A percentile compares a stretch with the other conserved stretches of the same genome.
phyloP scores from a whole-genome alignment of 2,888 invertebrate species.

The Candidula unifasciata region DNA sequence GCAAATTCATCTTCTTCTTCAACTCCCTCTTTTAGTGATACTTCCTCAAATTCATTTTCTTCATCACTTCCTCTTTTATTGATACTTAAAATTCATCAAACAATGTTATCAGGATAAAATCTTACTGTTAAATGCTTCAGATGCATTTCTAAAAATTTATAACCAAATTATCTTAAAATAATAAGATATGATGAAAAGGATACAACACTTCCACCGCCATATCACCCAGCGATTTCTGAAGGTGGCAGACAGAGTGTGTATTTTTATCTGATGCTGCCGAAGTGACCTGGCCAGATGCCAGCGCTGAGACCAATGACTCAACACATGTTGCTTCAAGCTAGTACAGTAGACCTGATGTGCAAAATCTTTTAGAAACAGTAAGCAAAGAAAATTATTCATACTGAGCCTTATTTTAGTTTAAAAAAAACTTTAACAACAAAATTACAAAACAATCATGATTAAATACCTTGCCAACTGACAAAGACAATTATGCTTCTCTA shows the following conservation, averaged over 20 bases:
- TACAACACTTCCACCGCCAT: slow-evolving; percentile 72
- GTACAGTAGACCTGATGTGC: slow-evolving; percentile 56
- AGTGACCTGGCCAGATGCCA: slow-evolving; percentile 58
- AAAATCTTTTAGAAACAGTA: slow-evolving; percentile 58
- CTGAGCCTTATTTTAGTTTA: not conserved
- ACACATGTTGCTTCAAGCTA: slow-evolving; percentile 57
- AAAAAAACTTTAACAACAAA: not conserved
- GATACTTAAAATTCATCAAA: no score
- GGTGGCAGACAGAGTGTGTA: slow-evolving; percentile 58
- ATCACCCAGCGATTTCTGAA: slow-evolving; percentile 63
- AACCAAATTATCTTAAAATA: not conserved
- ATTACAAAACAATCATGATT: no score
- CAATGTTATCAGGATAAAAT: no score
- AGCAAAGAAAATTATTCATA: not conserved
- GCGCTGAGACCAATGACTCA: slow-evolving; percentile 62
- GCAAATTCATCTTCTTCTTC: no score
- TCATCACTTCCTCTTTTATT: no score
- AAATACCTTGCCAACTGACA: no score
- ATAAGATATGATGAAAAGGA: slow-evolving; percentile 61
- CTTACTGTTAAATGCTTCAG: not conserved
- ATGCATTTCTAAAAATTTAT: not conserved
- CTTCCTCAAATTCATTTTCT: no score
- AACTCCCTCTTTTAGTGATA: no score
- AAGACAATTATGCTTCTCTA: no score
- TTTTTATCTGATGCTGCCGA: slow-evolving; percentile 62